Base-by-base conservation (phyloP, 2,113 vertebrate species). In the Notarius quadriscutis region DNA sequence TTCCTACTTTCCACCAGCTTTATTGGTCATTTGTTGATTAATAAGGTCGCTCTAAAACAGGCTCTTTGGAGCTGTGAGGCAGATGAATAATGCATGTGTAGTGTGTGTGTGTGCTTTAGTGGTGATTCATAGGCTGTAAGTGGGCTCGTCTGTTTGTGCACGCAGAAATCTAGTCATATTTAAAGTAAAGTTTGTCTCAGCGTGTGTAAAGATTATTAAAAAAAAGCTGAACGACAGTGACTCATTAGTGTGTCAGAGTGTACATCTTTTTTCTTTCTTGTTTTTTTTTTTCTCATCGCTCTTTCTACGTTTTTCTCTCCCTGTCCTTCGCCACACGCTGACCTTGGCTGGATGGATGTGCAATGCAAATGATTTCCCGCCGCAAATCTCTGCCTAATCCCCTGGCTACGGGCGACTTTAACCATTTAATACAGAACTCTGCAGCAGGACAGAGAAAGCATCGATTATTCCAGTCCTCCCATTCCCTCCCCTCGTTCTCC, bases 381-480 rank as follows among this genome's bases (percentile, higher is more conserved):
- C 63, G 78, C 90, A 90, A 90, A 90, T 90, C 89, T 86, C 74
- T 51, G 53, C 87, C 85, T 89, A 91, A 89, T 91, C 89, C 82
- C 84, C 60, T 69, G 18, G 53, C 83, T 63, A 55, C 18, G 22
- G 6, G 41, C 34, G 86, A 87, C 78, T 90, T 90, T 88, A 83
- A 86, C 86, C 83, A 48, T 89, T 91, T 91, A 88, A 90, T 89
- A 85, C 58, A 63, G 60, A 34, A 30, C n/a, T 55, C 60, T 67
- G 81, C 77, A 84, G 86, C 53, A 81, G 84, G 80, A 87, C 41
- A 34, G 78, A 90, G 85, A 88, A 80, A 81, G 50, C 83, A 58
- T 75, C 53, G 87, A 88, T 89, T 90, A 86, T 89, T 87, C 86
- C 25, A 14, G 41, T 74, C 30, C 51, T 58, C 83, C 63, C 12